These are phyloP conservation scores for Dipodomys spectabilis DNA, from an alignment of 2,113 vertebrate genomes.

Conservation along the genomic window DNA sequence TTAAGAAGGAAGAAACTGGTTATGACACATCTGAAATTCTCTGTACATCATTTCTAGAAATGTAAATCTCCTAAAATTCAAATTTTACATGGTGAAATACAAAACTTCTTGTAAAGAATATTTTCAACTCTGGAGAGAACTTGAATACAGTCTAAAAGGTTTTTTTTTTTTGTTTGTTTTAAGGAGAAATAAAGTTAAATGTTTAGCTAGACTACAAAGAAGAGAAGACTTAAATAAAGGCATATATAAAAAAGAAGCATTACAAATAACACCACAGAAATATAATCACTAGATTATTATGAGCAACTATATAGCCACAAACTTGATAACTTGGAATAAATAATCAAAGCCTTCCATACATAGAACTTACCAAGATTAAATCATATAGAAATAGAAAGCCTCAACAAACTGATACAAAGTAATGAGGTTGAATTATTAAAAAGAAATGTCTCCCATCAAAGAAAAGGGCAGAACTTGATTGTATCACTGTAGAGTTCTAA, in stretches of 20 bases:
- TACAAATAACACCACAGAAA: background rate
- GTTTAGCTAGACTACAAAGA: background rate
- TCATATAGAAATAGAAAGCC: background rate
- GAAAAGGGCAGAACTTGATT: background rate
- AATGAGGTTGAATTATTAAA: background rate
- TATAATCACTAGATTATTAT: background rate
- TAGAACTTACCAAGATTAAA: background rate
- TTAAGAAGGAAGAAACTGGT: background rate
- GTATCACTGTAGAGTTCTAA: background rate
- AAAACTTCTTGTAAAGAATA: background rate
- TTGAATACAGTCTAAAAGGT: background rate
- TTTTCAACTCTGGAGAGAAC: background rate
- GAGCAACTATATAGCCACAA: background rate
- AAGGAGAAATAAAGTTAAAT: background rate
- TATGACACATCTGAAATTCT: background rate
- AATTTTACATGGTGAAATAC: background rate
- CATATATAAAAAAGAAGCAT: background rate
- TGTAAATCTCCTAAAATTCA: slow-evolving; percentile 36
- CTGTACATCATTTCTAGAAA: background rate
- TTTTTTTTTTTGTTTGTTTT: background rate
- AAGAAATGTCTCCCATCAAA: background rate
- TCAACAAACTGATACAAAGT: background rate
- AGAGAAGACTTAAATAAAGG: background rate
- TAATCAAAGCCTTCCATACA: background rate
- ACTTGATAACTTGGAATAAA: background rate